Base-by-base conservation (phyloP, 2,113 vertebrate genomes). In the Neopipo cinnamomea region DNA sequence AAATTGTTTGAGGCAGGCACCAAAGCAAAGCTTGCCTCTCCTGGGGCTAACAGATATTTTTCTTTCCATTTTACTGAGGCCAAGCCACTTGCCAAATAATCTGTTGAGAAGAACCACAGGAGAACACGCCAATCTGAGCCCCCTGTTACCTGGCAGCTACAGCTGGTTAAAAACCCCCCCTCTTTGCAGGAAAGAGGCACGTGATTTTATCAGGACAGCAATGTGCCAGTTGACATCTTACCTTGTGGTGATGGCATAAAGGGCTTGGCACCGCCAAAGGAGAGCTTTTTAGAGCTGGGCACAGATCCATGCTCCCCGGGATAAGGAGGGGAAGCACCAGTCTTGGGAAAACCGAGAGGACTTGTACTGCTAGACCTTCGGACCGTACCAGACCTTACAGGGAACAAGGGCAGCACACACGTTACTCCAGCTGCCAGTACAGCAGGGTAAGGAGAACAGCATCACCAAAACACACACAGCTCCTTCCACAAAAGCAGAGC, bases 221-320 rank as follows among this genome's bases (percentile, higher is more conserved):
- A 61, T 0, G 37, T 5, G 31, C 37, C 61, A n/a, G 47, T 4
- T 84, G 23, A 42, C 16, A 53, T 37, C 91, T 96, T 96, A 99
- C 99, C 99, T 97, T 97, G 98, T 1, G 98, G 99, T 50, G 98
- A 99, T 2, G 96, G 98, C 22, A 96, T 98, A 19, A 98, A 98
- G 1, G 98, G 98, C 96, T 98, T 98, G 77, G 98, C 98, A 44
- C 99, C 98, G 2, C 98, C 98, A 37, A 97, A 96, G 52, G 98
- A 99, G 35, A 98, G 94, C 79, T 99, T 98, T 88, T 98, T 98
- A 63, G 97, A 91, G 44, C 96, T 90, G 70, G 97, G 83, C 42
- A 94, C 16, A 4, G 94, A 75, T 56, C 96, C 97, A 16, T 97
- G 97, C 94, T 98, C 98, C 47, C 97, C 91, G 20, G 97, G 86